Conservation (phyloP, 2,113 vertebrate species). For the Plotosus lineatus region DNA sequence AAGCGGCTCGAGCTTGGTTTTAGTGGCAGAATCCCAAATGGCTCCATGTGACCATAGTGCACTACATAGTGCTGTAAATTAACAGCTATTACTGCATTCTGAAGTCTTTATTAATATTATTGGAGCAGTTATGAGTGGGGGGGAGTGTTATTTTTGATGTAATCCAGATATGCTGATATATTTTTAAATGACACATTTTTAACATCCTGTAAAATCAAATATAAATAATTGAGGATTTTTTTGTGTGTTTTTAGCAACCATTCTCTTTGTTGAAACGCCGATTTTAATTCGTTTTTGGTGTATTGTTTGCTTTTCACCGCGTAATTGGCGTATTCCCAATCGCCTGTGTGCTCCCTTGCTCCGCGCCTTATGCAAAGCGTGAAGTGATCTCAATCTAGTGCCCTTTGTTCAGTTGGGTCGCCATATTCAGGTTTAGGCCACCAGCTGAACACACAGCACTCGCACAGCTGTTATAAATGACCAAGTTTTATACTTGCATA, state of each 20-base stretch:
- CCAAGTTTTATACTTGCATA: no score
- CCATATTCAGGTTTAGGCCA: not conserved
- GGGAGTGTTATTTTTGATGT: not conserved
- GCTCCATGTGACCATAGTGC: conserved; percentile 15
- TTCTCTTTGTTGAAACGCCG: no score
- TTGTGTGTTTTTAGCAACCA: not conserved
- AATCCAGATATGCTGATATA: not conserved
- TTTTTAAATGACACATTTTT: not conserved
- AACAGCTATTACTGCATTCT: not conserved
- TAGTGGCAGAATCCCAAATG: conserved; percentile 22
- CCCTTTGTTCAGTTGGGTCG: not conserved
- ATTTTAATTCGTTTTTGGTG: not conserved
- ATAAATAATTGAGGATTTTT: not conserved
- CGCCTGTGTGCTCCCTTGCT: not conserved
- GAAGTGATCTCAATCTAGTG: not conserved
- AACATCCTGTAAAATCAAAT: not conserved
- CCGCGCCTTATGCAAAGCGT: not conserved
- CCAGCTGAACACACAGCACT: not conserved
- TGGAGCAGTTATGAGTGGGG: not conserved
- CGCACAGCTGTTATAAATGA: conserved; percentile 3
- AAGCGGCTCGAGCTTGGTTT: not conserved
- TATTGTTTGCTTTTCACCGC: conserved; percentile 20
- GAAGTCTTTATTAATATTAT: not conserved
- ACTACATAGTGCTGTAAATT: not conserved
- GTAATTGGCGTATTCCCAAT: not conserved